phyloP scores from a whole-genome alignment of 2,888 invertebrate genomes.

The Polyommatus icarus region DNA sequence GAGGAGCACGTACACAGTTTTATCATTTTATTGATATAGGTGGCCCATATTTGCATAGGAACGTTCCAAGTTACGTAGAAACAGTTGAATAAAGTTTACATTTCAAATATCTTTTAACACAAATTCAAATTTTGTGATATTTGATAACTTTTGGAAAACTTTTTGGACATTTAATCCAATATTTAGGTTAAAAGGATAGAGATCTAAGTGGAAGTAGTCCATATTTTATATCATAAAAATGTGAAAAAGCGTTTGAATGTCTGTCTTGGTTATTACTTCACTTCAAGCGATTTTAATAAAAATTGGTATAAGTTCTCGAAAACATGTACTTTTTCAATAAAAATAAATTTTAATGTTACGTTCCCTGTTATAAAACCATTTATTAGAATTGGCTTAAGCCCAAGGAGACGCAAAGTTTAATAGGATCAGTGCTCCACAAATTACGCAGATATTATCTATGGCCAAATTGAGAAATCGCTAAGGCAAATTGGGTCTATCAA shows the following conservation, averaged over 20 bases:
- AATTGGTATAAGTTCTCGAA: too few relatives aligned
- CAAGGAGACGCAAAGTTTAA: conserved; percentile 51
- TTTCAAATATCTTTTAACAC: not conserved
- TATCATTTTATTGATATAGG: conserved; percentile 25
- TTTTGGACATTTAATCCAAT: too few relatives aligned
- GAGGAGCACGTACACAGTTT: conserved; percentile 13
- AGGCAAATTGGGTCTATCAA: conserved; percentile 30
- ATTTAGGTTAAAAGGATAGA: too few relatives aligned
- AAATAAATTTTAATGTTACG: conserved; percentile 3
- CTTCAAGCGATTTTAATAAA: too few relatives aligned
- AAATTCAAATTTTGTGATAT: not conserved
- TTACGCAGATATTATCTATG: conserved; percentile 59
- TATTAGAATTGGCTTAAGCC: conserved; percentile 48
- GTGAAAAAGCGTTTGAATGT: too few relatives aligned
- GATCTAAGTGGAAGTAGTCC: too few relatives aligned
- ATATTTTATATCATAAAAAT: too few relatives aligned
- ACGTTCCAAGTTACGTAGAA: not conserved
- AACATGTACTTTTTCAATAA: not conserved
- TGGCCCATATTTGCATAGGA: conserved; percentile 18
- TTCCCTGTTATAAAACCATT: conserved; percentile 47
- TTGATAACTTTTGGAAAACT: not conserved
- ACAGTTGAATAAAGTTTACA: conserved; percentile 33
- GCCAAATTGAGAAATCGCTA: conserved; percentile 30
- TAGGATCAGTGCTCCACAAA: conserved; percentile 56
- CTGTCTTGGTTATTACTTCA: too few relatives aligned